Base-by-base conservation (phyloP, 2,113 vertebrate species). In the Phasianus colchicus region DNA sequence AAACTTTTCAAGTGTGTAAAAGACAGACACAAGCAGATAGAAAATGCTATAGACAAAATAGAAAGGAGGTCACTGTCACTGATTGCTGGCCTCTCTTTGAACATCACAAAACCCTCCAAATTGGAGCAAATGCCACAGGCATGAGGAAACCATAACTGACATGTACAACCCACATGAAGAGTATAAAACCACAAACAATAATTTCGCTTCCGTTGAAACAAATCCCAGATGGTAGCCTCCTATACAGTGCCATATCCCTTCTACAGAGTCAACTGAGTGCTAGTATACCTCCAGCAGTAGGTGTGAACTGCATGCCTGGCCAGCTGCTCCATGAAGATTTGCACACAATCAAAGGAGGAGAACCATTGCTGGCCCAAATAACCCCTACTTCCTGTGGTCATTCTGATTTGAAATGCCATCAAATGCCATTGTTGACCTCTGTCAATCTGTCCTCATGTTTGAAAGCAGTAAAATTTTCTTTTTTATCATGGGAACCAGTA, bases 31-130 rank as follows among this genome's bases (percentile, higher is more conserved):
- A 30, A 5, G 18, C 57, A 81, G 65, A 78, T 2, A 84, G 76
- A 86, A 92, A 93, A 81, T 9, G 11, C 47, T 83, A 15, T 22
- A 66, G 75, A 77, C 60, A 58, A 83, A 85, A 92, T 0, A 76
- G 21, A 67, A 30, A 75, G 17, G 36, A 9, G 60, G 72, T 16
- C 1, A 3, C 36, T 60, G 61, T 60, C 4, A 14, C 29, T 81
- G 83, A 86, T 17, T 67, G 57, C n/a, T 86, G 45, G 19, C 66
- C 61, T 60, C 60, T 79, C 83, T 75, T 63, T 43, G 64, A 85
- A 75, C 75, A 64, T 22, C 67, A 32, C 45, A 36, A 77, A 84
- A 91, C 38, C 40, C 43, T 87, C 22, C 34, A 72, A 65, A 30
- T 47, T 65, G 61, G 20, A 79, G 57, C 38, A 83, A 92, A 83